These are phyloP conservation scores for Odocoileus virginianus DNA, from an alignment of 2,113 vertebrate species.

Conservation along the genomic window DNA sequence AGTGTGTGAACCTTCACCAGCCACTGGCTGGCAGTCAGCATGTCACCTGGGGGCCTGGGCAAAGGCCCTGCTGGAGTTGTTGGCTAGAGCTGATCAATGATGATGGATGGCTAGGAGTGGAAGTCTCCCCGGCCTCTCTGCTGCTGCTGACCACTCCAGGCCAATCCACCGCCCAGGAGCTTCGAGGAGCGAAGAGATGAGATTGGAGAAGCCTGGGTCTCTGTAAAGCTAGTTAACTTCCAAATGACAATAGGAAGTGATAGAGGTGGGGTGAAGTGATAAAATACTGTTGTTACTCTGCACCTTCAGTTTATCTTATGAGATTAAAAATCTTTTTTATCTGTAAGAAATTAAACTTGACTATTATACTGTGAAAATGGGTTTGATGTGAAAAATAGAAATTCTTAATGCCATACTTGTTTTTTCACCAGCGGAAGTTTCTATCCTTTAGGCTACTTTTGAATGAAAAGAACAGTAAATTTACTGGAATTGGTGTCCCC, in stretches of 20 bases:
- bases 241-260: neutral
- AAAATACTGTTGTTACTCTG: neutral
- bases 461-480: neutral
- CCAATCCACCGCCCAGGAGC: neutral
- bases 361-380: neutral
- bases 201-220: neutral
- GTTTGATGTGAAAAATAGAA: neutral
- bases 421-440: neutral
- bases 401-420: neutral
- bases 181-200: neutral
- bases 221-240: neutral
- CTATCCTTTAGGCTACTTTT: neutral
- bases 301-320: neutral
- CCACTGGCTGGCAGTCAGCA: fast-evolving
- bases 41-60: neutral
- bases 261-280: neutral
- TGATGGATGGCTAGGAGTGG: neutral
- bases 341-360: neutral
- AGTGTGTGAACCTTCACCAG: neutral
- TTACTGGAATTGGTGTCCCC: neutral
- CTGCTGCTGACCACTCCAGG: fast-evolving
- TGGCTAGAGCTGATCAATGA: neutral
- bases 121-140: neutral
- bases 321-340: neutral
- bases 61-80: neutral